phyloP scores from a whole-genome alignment of 2,113 vertebrate species.

The Anoplopoma fimbria region DNA sequence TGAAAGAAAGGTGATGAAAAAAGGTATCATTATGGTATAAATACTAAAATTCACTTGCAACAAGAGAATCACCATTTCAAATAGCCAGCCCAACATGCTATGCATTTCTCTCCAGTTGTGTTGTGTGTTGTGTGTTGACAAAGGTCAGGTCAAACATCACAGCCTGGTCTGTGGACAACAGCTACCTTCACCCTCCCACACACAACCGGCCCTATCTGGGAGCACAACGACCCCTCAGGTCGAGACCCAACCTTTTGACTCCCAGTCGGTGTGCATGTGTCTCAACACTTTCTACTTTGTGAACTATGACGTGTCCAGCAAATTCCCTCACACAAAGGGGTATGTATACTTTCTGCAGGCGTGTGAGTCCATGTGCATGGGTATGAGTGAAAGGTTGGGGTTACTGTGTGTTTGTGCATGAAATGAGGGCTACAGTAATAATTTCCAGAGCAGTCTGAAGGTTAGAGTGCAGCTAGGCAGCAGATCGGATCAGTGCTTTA shows the following conservation, averaged over 20 bases:
- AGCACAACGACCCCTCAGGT: slow-evolving; percentile 45
- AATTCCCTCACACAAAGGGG: slow-evolving; percentile 14
- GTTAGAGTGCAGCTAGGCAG: slow-evolving; percentile 70
- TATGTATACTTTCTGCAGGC: slow-evolving; percentile 18
- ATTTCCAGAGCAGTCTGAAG: slow-evolving; percentile 64
- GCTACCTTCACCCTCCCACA: not conserved
- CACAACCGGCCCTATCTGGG: slow-evolving; percentile 18
- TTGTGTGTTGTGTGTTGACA: slow-evolving; percentile 15
- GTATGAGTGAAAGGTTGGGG: not conserved
- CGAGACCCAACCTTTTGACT: slow-evolving; percentile 57
- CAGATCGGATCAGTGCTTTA: slow-evolving; percentile 69
- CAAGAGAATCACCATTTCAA: not conserved
- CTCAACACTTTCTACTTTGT: slow-evolving; percentile 24
- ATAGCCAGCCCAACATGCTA: not conserved
- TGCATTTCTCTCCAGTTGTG: not conserved
- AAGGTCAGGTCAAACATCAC: slow-evolving; percentile 32
- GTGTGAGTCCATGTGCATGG: slow-evolving; percentile 10
- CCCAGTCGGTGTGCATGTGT: slow-evolving; percentile 19
- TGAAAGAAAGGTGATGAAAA: not conserved
- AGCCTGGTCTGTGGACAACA: slow-evolving; percentile 9
- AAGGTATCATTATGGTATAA: not conserved
- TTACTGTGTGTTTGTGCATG: slow-evolving; percentile 33
- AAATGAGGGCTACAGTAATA: slow-evolving; percentile 59
- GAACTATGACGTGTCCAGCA: not conserved
- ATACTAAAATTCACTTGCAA: not conserved